Conservation (phyloP, 1,140 invertebrate genomes). For the Cydia amplana region DNA sequence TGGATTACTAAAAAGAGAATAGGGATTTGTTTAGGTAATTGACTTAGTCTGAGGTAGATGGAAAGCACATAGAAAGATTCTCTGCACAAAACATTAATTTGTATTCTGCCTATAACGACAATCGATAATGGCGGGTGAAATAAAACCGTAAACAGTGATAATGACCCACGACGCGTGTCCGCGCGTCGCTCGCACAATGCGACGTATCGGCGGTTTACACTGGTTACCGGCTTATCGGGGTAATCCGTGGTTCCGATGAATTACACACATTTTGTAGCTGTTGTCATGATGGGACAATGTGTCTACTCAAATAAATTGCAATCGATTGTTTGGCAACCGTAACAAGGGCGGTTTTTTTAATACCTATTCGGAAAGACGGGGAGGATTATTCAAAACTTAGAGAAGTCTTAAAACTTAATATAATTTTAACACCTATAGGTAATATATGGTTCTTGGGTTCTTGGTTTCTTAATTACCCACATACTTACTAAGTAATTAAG, state of each 20-base stretch:
- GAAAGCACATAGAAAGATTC: too few relatives aligned
- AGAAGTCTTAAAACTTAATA: too few relatives aligned
- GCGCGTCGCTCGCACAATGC: constrained; percentile 9
- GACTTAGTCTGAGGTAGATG: too few relatives aligned
- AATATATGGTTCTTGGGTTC: too few relatives aligned
- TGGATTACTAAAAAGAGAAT: too few relatives aligned
- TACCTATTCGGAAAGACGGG: not conserved
- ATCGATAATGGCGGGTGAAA: constrained; percentile 1
- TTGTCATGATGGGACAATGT: constrained; percentile 1
- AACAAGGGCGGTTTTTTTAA: not conserved
- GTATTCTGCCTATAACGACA: not conserved
- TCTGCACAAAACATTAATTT: not conserved
- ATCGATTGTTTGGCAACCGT: constrained; percentile 2
- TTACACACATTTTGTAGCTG: constrained; percentile 10
- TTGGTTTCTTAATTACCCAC: not conserved
- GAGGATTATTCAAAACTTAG: not conserved
- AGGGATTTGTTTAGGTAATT: too few relatives aligned
- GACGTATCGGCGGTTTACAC: constrained; percentile 2
- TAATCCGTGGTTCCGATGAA: constrained; percentile 20
- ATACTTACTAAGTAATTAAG: not conserved
- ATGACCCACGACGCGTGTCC: not conserved
- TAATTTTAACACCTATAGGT: too few relatives aligned
- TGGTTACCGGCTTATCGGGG: constrained; percentile 5
- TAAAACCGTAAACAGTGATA: constrained; percentile 13
- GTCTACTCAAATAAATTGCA: constrained; percentile 19